Base-by-base conservation (phyloP, 2,797 vertebrate genomes). In the Trichosurus vulpecula region DNA sequence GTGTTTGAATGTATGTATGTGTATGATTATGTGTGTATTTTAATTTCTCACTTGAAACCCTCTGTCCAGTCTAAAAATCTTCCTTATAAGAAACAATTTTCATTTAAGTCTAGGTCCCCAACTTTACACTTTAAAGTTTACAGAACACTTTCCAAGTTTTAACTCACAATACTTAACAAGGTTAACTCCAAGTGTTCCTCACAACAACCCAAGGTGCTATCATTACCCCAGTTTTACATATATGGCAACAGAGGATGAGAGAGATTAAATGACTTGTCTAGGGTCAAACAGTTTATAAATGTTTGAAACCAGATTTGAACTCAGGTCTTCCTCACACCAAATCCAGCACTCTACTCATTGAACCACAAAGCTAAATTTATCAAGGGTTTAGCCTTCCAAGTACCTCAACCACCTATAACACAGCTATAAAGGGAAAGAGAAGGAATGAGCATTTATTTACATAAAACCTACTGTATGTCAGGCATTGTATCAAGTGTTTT, bases 61-160 rank as follows among this genome's bases (percentile, higher is more conserved):
- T 1, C 19, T 92, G 11, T 92, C 93, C 52, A 93, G 91, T n/a
- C 91, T 41, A 87, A 92, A 81, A 92, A 41, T 95, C 90, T 96
- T 93, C 52, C 52, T 25, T 2, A 47, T 35, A 92, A 51, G 57
- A 93, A 52, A 93, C 19, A 81, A 16, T 93, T 89, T 90, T 87
- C 74, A 51, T 87, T 87, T 51, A 51, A 51, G 22, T 87, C 74
- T 51, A 51, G 2, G 19, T 27, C 74, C 25, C 74, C 25, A 87
- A 27, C 41, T 87, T 87, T 2, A 6, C 31, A 66, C 61, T 16
- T n/a, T 41, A 19, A 74, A 35, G 13, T n/a, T 74, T 74, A 16
- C 35, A n/a, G 74, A n/a, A 74, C 61, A 74, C 61, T n/a, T 41
- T 19, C 35, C 61, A 74, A 74, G 61, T 6, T 4, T 47, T 41